Evolutionary conservation across 2,113 vertebrate genomes (phyloP).

Genomic region (Noturus placidus): DNA sequence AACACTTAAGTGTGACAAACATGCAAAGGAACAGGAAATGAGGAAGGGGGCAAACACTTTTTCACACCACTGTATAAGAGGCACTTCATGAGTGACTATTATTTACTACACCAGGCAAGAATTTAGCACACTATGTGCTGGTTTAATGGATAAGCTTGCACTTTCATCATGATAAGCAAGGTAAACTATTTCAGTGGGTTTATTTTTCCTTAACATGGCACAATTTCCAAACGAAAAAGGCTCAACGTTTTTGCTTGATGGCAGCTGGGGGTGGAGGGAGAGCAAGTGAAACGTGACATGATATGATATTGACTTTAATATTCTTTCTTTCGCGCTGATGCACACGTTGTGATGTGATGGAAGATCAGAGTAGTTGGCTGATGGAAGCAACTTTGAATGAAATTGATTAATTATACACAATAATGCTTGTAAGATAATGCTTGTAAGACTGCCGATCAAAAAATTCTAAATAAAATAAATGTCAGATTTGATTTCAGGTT

Average conservation of each 20-base stretch:
- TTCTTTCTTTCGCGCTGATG: background rate
- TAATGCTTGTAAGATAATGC: background rate
- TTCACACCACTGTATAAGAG: no score
- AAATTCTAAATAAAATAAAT: background rate
- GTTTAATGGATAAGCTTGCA: background rate
- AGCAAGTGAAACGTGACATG: background rate
- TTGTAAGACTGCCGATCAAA: background rate
- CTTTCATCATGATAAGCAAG: background rate
- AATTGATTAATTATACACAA: background rate
- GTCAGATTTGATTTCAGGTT: background rate
- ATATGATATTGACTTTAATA: background rate
- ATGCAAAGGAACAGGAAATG: no score
- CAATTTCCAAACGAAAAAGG: background rate
- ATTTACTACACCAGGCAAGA: background rate
- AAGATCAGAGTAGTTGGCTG: background rate
- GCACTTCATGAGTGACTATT: background rate
- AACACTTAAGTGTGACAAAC: no score
- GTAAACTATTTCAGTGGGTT: background rate
- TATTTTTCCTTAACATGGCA: background rate
- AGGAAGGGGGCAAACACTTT: no score
- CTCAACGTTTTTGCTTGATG: background rate
- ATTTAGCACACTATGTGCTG: background rate
- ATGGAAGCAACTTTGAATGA: background rate
- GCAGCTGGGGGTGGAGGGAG: background rate
- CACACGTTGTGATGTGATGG: background rate